A percentile compares a stretch with the other conserved stretches of the same genome.
Conservation (phyloP, 2,888 invertebrate species). For the Nemotelus pantherinus region DNA sequence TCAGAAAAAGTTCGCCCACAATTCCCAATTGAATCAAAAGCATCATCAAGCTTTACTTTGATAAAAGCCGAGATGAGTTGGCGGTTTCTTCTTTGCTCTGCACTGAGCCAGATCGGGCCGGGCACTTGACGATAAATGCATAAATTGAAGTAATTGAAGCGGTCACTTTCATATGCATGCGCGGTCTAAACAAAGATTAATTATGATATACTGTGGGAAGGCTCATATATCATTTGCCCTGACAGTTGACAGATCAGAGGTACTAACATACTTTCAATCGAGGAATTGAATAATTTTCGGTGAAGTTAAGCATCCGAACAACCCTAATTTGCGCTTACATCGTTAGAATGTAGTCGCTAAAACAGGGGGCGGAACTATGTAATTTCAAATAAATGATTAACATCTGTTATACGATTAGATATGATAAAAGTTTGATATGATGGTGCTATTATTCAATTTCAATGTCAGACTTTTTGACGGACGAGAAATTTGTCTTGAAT, state of each 20-base stretch:
- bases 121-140: slow-evolving; percentile 15
- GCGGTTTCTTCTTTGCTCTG: slow-evolving; percentile 21
- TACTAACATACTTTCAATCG: slow-evolving; percentile 11
- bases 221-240: slow-evolving; percentile 63
- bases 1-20: too few relatives aligned
- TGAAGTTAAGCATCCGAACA: too few relatives aligned
- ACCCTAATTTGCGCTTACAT: not conserved
- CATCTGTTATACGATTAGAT: slow-evolving; percentile 19
- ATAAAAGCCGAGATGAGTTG: slow-evolving; percentile 4
- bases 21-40: too few relatives aligned
- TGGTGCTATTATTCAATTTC: slow-evolving; percentile 36
- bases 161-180: slow-evolving; percentile 45
- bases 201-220: slow-evolving; percentile 62
- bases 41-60: not conserved
- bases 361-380: slow-evolving; percentile 7
- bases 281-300: not conserved
- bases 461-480: not conserved
- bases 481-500: too few relatives aligned
- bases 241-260: slow-evolving; percentile 60
- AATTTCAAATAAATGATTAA: slow-evolving; percentile 4
- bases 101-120: too few relatives aligned
- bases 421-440: slow-evolving; percentile 9
- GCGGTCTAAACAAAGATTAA: slow-evolving; percentile 50
- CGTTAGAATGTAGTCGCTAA: not conserved
- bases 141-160: slow-evolving; percentile 50